These are phyloP conservation scores for Drosophila ercepeae DNA, from an alignment of 1,140 invertebrate genomes.

Conservation along the genomic window DNA sequence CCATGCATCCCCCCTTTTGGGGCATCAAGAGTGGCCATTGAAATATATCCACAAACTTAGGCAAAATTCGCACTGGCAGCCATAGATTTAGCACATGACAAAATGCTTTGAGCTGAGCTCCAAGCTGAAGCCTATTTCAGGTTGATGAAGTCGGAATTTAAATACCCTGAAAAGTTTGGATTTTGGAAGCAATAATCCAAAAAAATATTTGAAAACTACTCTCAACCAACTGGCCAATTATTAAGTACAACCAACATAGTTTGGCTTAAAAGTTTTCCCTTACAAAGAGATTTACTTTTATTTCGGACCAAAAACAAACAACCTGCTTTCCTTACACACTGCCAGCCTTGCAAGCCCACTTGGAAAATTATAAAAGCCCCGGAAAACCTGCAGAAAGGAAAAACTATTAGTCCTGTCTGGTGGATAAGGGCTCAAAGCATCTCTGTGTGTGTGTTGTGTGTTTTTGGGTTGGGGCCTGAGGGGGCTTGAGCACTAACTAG, in stretches of 20 bases:
- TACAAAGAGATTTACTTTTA: neutral
- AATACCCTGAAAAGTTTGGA: neutral
- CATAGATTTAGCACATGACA: conserved; percentile 50
- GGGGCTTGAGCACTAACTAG: conserved; percentile 38
- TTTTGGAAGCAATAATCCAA: neutral
- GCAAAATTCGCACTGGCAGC: conserved; percentile 48
- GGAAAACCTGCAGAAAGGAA: conserved; percentile 16
- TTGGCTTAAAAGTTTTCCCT: neutral
- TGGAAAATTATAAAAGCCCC: conserved; percentile 14
- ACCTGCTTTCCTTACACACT: neutral
- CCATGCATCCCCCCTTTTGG: neutral
- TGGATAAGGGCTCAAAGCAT: too few relatives aligned
- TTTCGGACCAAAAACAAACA: neutral
- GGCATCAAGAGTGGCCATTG: conserved; percentile 43
- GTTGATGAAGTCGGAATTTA: neutral
- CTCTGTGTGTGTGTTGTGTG: conserved; percentile 1
- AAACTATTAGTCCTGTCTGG: conserved; percentile 52
- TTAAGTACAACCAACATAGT: neutral
- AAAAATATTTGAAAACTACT: neutral
- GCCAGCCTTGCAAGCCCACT: neutral
- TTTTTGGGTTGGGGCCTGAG: neutral
- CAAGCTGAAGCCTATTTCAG: neutral
- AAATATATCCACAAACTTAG: conserved; percentile 57
- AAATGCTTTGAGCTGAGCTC: conserved; percentile 16
- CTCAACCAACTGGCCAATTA: neutral